Base-by-base conservation (phyloP, 2,113 vertebrate genomes). In the Accipiter cooperii region DNA sequence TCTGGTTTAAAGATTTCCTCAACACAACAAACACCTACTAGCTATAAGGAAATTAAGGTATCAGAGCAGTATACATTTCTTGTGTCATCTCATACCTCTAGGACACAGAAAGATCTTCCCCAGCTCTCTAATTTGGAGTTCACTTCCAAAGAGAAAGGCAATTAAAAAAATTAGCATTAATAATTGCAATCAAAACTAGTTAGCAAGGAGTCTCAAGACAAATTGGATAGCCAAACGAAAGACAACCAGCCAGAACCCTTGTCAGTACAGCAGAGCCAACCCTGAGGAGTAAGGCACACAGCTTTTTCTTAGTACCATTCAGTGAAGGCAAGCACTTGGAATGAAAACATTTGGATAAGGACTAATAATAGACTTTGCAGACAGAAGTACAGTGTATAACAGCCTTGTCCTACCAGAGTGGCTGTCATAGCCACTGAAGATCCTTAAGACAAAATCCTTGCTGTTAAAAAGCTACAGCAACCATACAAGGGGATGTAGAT, bases 61-160 rank as follows among this genome's bases (percentile, higher is more conserved):
- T 55, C 0, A 0, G 34, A 84, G 26, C 10, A 42, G 6, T 6
- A 44, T 15, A 12, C 0, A 19, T 51, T 78, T 88, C 57, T 47
- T 18, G 13, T 21, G 20, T 13, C 33, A 76, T 40, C 36, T 61
- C 51, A 5, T 8, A 70, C 49, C 68, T 90, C 63, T 8, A 79
- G 38, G 33, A 66, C 55, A 77, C 19, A 31, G 24, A 66, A 63
- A 2, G 6, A 36, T 55, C 28, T 33, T 55, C 25, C 44, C 75
- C 64, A 49, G 22, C 42, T 65, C 79, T 54, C 24, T 29, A n/a
- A 47, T 25, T 24, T 34, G 61, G 29, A n/a, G 22, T 3, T 49
- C 11, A 12, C 12, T 82, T 82, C 25, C 40, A 79, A 74, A 90
- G 69, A 69, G 31, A 64, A 46, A 81, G 40, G 34, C 52, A 81